Base-by-base conservation (phyloP, 2,113 vertebrate species). In the Leptobrachium leishanense region DNA sequence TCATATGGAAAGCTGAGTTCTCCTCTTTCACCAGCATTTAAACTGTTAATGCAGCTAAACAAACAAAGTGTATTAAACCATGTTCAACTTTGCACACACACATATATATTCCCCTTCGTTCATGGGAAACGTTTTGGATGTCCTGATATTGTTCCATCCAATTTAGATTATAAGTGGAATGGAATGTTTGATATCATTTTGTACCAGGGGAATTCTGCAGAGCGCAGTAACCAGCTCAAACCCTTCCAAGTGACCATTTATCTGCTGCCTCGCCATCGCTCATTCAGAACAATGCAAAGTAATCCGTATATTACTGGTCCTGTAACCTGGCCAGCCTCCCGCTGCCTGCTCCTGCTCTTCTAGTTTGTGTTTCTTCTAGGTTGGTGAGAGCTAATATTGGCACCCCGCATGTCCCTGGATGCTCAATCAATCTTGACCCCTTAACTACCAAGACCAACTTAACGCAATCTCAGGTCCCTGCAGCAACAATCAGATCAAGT, bases 171-270 rank as follows among this genome's bases (percentile, higher is more conserved):
- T 68, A 15, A 43, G 67, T 68, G 41, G 13, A 15, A 43, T 68
- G 67, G 67, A 68, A 43, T 68, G 67, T 43, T 68, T 68, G 31
- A 44, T 68, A 44, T 68, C 10, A 11, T 68, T 68, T 59, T 59
- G 55, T 41, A 67, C 10, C 65, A 42, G n/a, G 41, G 41, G 41
- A 43, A 68, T 68, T 67, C 31, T 6, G 15, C 3, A 43, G 67
- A 43, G 43, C 67, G 41, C 41, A 42, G 65, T 11, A 67, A 67
- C 31, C 65, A 41, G 13, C 55, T 67, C 3, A 67, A 67, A 41
- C 65, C 2, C 41, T 67, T 67, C 65, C 31, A 41, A 67, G 9
- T 67, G 6, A 67, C 31, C 20, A 20, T 42, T 41, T 41, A 41
- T 67, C 31, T 41, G 65, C 20, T 10, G 42, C 65, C 9, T 31